A percentile compares a stretch with the other conserved stretches of the same genome.
These are phyloP conservation scores for Caenorhabditis tropicalis DNA, from an alignment of 1,140 invertebrate genomes.

Conservation along the genomic window DNA sequence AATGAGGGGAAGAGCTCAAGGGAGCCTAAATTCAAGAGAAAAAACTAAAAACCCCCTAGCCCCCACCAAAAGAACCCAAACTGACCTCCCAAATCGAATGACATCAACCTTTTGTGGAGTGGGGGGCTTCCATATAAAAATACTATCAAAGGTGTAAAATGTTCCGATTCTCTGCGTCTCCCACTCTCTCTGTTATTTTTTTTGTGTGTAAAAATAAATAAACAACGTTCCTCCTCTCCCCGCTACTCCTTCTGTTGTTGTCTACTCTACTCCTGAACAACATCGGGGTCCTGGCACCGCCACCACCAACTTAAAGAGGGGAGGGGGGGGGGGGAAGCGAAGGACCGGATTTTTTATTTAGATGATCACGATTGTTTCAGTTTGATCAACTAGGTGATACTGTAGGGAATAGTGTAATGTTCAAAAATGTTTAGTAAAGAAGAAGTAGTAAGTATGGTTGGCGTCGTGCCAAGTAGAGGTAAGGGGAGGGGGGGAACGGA, in stretches of 20 bases:
- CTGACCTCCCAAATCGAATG: background rate
- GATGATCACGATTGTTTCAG: background rate
- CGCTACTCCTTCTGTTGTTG: background rate
- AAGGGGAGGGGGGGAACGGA: no score
- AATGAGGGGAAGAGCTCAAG: no score
- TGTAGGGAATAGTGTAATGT: background rate
- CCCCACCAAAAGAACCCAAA: no score
- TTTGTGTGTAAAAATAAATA: slow-evolving; percentile 16
- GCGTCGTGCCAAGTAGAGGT: background rate
- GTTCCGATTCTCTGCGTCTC: background rate
- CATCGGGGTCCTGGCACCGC: background rate
- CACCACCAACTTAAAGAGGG: background rate
- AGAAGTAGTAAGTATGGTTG: background rate
- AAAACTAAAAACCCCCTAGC: no score
- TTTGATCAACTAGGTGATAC: background rate
- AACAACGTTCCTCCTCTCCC: background rate
- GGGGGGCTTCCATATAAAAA: background rate
- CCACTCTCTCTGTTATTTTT: background rate
- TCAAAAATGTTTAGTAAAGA: background rate
- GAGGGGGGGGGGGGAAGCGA: background rate
- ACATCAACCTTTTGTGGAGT: background rate
- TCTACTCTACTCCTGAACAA: background rate
- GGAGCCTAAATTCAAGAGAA: no score
- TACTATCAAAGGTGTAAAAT: background rate
- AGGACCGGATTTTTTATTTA: background rate